Conservation (phyloP, 30 jellyfish, hydroid and myxozoan genomes). For the Aurelia coerulea region DNA sequence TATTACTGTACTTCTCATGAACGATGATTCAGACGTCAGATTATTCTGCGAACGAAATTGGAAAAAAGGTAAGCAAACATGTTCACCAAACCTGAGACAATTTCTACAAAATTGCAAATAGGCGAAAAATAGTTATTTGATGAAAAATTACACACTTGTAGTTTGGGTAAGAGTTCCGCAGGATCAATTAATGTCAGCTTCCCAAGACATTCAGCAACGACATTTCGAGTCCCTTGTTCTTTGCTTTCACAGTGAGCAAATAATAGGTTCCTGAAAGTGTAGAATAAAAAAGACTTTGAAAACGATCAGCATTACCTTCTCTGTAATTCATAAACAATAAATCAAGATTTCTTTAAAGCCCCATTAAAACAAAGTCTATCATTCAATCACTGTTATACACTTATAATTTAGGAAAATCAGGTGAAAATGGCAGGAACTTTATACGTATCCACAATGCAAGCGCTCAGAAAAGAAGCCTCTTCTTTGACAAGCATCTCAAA, state of each 20-base stretch:
- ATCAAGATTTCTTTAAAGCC: too few species aligned
- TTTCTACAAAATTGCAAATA: too few species aligned
- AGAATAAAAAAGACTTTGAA: not conserved
- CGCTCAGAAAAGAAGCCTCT: too few species aligned
- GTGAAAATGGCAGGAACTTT: too few species aligned
- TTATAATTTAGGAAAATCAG: too few species aligned
- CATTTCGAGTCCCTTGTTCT: slow-evolving; percentile 95
- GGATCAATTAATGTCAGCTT: slow-evolving; percentile 90
- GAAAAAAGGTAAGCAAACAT: not conserved
- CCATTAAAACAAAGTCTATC: too few species aligned
- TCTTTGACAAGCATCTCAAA: too few species aligned
- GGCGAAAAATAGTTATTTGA: not conserved
- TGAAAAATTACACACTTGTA: slow-evolving; percentile 58
- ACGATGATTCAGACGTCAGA: slow-evolving; percentile 75
- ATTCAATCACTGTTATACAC: too few species aligned
- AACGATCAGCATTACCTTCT: too few species aligned
- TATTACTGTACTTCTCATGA: slow-evolving; percentile 90
- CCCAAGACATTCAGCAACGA: slow-evolving; percentile 97
- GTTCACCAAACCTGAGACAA: not conserved
- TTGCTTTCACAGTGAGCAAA: slow-evolving; percentile 89
- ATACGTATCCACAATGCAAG: too few species aligned
- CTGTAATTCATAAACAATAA: too few species aligned
- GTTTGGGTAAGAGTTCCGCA: slow-evolving; percentile 78
- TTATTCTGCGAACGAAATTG: slow-evolving; percentile 27
- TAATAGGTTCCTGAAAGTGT: slow-evolving; percentile 66